phyloP scores from a whole-genome alignment of 2,113 vertebrate species.

The Mastomys natalensis region DNA sequence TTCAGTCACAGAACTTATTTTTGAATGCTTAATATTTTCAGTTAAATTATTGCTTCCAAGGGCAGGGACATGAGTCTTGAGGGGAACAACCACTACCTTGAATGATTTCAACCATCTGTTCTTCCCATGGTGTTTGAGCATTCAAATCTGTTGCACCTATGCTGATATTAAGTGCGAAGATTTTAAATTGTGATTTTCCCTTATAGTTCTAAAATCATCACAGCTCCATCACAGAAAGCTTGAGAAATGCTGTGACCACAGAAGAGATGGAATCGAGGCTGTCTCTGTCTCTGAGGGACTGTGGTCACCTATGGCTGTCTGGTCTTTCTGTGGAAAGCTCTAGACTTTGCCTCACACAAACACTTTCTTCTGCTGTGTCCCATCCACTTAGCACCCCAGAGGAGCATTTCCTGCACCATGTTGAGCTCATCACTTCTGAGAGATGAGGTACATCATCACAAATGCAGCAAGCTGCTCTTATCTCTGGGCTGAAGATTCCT shows the following conservation, averaged over 20 bases:
- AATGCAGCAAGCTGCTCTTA: background rate
- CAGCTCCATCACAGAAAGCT: background rate
- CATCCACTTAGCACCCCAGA: accelerated
- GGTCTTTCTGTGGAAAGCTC: too few species aligned
- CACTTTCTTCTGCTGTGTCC: background rate
- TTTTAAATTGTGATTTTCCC: background rate
- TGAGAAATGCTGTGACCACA: conserved; percentile 13
- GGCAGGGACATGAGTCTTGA: background rate
- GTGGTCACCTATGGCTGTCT: background rate
- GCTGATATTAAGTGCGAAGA: background rate
- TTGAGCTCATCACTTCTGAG: accelerated
- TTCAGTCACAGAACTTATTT: background rate
- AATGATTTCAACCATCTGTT: background rate
- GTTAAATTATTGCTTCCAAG: background rate
- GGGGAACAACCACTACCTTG: background rate
- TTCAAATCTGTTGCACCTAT: background rate
- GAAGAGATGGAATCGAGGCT: background rate
- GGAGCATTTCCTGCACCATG: background rate
- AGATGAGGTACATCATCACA: accelerated
- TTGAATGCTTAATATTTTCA: background rate
- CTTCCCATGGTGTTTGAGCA: background rate
- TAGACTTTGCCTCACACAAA: too few species aligned
- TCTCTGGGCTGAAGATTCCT: background rate
- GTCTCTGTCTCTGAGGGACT: background rate
- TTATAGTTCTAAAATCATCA: background rate